These are phyloP conservation scores for Toxotes jaculatrix DNA, from an alignment of 2,113 vertebrate genomes.

Conservation along the genomic window DNA sequence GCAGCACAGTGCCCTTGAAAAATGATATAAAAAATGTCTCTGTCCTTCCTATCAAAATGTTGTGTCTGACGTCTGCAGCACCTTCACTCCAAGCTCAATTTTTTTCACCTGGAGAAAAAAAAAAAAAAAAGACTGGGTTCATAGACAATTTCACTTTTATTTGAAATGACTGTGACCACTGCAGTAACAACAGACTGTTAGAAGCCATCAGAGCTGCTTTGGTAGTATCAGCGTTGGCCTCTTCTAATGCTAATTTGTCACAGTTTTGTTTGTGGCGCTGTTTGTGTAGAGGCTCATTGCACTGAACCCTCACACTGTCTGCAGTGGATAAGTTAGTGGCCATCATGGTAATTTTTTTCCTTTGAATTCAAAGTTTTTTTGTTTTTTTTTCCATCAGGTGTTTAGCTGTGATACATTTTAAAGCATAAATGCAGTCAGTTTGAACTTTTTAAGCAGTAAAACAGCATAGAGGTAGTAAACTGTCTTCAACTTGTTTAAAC, in stretches of 20 bases:
- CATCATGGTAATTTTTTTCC: neutral
- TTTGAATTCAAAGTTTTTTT: neutral
- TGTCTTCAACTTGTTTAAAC: neutral
- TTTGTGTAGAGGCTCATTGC: conserved; percentile 7
- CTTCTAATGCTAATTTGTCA: conserved; percentile 39
- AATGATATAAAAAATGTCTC: conserved; percentile 80
- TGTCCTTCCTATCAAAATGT: conserved; percentile 78
- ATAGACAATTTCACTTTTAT: conserved; percentile 65
- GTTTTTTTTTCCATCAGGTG: neutral
- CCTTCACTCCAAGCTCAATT: conserved; percentile 63
- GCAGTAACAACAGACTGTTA: conserved; percentile 55
- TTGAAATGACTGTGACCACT: conserved; percentile 61
- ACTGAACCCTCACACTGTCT: neutral
- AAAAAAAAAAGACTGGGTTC: conserved; percentile 48
- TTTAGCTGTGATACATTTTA: neutral
- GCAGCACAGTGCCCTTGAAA: conserved; percentile 77
- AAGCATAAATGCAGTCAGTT: neutral
- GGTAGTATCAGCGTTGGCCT: conserved; percentile 13
- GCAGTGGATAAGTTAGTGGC: neutral
- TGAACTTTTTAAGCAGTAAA: neutral
- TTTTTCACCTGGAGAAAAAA: conserved; percentile 48
- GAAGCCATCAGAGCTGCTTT: conserved; percentile 52
- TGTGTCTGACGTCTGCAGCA: conserved; percentile 67
- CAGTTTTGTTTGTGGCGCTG: conserved; percentile 12
- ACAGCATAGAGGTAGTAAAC: too few relatives aligned